phyloP scores from a whole-genome alignment of 2,797 vertebrate genomes.

The Hafferia zeledoni region DNA sequence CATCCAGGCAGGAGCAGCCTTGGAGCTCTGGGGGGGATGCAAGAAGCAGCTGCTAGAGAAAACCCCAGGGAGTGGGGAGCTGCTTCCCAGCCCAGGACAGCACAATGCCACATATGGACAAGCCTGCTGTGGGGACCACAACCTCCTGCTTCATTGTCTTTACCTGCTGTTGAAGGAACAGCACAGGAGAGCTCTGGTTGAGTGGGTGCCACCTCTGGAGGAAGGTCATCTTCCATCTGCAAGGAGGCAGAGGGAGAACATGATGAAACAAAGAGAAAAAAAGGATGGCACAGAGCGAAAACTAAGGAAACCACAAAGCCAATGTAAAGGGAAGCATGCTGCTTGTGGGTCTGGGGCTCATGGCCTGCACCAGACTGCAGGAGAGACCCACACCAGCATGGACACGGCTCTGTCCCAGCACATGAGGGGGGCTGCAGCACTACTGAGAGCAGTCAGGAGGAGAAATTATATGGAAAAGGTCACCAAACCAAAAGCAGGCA shows the following conservation, averaged over 20 bases:
- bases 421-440: not conserved
- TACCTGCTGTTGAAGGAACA: conserved; percentile 52
- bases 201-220: not conserved
- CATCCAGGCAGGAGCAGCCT: not conserved
- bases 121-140: rapidly evolving
- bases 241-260: not conserved
- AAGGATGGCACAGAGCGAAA: not conserved
- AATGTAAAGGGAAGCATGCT: not conserved
- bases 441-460: not conserved
- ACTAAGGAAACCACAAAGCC: rapidly evolving
- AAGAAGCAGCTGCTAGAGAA: not conserved
- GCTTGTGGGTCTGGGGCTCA: not conserved
- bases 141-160: not conserved
- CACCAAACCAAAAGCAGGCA: not conserved
- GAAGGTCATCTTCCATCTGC: not conserved
- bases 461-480: not conserved
- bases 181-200: not conserved
- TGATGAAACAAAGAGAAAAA: not conserved
- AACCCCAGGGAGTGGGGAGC: not conserved
- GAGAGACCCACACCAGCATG: rapidly evolving
- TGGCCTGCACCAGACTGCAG: not conserved
- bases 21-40: not conserved
- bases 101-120: rapidly evolving
- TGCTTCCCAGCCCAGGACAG: not conserved
- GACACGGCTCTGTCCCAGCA: not conserved